Percentiles rank a stretch among this genome's conserved stretches.
Conservation (phyloP, 2,113 vertebrate species). For the Romanogobio albipinnatus region DNA sequence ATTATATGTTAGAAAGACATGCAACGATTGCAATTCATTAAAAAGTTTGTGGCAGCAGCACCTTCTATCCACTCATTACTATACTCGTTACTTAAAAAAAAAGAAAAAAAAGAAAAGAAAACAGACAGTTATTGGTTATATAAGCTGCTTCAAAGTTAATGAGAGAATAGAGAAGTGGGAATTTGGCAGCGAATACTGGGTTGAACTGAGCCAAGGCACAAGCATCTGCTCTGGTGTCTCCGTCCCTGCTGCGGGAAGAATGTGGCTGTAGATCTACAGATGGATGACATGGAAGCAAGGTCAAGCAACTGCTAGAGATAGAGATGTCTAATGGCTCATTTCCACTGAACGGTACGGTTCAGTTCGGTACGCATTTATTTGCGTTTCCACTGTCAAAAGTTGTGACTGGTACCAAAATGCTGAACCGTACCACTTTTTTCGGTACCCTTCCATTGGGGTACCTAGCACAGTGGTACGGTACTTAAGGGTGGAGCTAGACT, state of each 20-base stretch:
- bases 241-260: constrained; percentile 9
- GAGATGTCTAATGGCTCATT: background rate
- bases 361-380: too few species aligned
- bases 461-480: too few species aligned
- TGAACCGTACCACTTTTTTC: too few species aligned
- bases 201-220: constrained; percentile 23
- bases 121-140: background rate
- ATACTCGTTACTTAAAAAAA: background rate
- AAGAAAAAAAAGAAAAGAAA: too few species aligned
- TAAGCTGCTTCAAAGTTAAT: constrained; percentile 31
- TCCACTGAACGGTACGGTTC: too few species aligned
- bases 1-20: too few species aligned
- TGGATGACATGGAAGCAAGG: constrained; percentile 17
- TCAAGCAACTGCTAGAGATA: background rate
- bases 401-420: too few species aligned
- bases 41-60: constrained; percentile 1
- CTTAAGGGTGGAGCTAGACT: too few species aligned
- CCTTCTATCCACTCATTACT: background rate
- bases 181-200: constrained; percentile 4
- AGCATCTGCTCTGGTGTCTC: constrained; percentile 6
- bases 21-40: too few species aligned
- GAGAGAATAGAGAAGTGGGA: constrained; percentile 1
- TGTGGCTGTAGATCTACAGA: constrained; percentile 29
- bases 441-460: too few species aligned
- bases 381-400: too few species aligned